Evolutionary conservation across 2,797 vertebrate species (phyloP), one percentile per base, ranked within the genome.

Genomic region (Notamacropus eugenii): DNA sequence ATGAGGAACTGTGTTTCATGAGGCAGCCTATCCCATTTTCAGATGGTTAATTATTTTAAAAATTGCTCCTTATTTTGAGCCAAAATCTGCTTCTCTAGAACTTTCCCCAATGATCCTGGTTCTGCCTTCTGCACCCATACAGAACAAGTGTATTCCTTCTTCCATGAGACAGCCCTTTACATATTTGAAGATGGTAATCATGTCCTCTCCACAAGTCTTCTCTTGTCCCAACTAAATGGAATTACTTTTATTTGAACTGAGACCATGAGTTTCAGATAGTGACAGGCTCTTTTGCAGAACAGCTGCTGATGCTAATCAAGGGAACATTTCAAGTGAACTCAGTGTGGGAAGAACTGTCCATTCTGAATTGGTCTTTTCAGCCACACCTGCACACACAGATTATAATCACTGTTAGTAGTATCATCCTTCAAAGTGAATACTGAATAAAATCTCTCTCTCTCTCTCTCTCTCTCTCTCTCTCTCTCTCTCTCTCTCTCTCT

Each of bases 1-100:
- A 92, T 93, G 62, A 92, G 57, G 94, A 94, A 92, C 58, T 90
- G 50, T 95, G 82, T 94, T 82, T 82, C 67, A 40, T 16, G 24
- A 82, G 67, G 19, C n/a, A 46, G 19, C 67, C 19, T 22, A 82
- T 82, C 67, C 90, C 31, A 95, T 52, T 95, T 57, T 92, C 55
- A 92, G 11, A 54, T 55, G 0, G 91, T 29, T 94, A 55, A 59
- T 94, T 92, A 94, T 82, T 82, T 82, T 22, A n/a, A 82, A 24
- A 82, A 82, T 82, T 82, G n/a, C n/a, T 22, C 67, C 67, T 82
- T 74, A 40, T 22, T 2, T n/a, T 74, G 67, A 82, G 67, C n/a
- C 67, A 58, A 93, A 93, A 94, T 22, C 74, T 90, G 14, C 14
- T 31, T 93, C 13, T 93, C 55, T 94, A 50, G 27, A 82, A 82